Percentiles rank a stretch among this genome's conserved stretches.
phyloP scores from a whole-genome alignment of 2,797 vertebrate genomes.

The Onychomys torridus region DNA sequence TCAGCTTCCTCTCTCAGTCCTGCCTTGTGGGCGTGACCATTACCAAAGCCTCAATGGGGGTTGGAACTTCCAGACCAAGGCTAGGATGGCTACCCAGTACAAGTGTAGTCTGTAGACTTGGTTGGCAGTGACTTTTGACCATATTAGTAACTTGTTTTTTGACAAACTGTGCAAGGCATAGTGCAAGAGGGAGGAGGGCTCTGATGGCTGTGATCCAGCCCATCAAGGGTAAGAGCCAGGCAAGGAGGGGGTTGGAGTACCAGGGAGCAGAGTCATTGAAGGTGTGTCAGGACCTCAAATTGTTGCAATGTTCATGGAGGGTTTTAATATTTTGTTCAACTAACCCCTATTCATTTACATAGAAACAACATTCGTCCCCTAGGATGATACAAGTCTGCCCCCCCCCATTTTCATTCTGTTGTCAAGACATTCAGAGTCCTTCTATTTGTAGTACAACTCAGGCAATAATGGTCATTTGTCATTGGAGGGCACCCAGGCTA shows the following conservation, averaged over 20 bases:
- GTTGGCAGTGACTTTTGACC: too few species aligned
- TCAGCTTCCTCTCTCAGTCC: too few species aligned
- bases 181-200: too few species aligned
- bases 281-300: neutral
- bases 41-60: too few species aligned
- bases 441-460: neutral
- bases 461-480: neutral
- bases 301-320: neutral
- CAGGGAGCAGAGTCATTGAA: neutral
- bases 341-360: neutral
- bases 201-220: too few species aligned
- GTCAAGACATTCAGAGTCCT: neutral
- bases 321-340: neutral
- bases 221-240: too few species aligned
- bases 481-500: neutral
- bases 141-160: too few species aligned
- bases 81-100: too few species aligned
- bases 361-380: neutral
- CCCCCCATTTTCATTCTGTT: neutral
- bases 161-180: too few species aligned
- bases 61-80: too few species aligned
- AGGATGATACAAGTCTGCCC: neutral
- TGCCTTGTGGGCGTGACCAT: too few species aligned
- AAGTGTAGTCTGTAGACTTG: too few species aligned
- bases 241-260: neutral